Evolutionary conservation across 2,888 invertebrate genomes (phyloP).

Genomic region (Apamea sordens): DNA sequence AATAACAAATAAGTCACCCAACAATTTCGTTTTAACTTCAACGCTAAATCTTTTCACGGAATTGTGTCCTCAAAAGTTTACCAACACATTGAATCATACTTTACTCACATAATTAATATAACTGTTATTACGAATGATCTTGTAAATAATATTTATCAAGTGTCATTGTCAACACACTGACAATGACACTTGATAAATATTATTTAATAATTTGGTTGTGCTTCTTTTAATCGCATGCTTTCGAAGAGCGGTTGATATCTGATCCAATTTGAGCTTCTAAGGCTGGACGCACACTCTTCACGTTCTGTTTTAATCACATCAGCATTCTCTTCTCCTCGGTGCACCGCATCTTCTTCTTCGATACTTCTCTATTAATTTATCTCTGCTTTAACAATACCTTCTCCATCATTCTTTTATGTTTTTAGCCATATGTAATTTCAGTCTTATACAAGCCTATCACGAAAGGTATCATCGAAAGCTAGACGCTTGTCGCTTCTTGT

Average conservation of each 20-base stretch:
- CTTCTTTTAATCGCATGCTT: conserved; percentile 19
- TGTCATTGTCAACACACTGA: conserved; percentile 28
- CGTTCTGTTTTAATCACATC: not conserved
- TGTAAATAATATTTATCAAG: conserved; percentile 52
- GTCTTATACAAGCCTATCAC: not conserved
- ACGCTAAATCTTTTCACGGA: conserved; percentile 10
- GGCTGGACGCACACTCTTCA: not conserved
- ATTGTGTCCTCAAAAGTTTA: conserved; percentile 1
- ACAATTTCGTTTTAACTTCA: conserved; percentile 5
- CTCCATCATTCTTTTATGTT: not conserved
- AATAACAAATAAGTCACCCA: conserved; percentile 2
- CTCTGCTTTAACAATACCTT: not conserved
- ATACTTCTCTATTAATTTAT: not conserved
- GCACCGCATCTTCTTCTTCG: not conserved
- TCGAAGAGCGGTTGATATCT: conserved; percentile 15
- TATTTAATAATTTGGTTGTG: conserved; percentile 9
- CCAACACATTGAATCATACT: conserved; percentile 32
- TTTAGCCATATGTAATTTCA: not conserved
- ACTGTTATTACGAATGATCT: conserved; percentile 6
- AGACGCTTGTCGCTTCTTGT: not conserved
- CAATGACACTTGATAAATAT: too few relatives aligned
- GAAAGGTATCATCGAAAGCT: not conserved
- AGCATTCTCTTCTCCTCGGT: not conserved
- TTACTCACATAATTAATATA: conserved; percentile 8
- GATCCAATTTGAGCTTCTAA: conserved; percentile 19